A percentile compares a stretch with the other conserved stretches of the same genome.
phyloP scores from a whole-genome alignment of 2,113 vertebrate genomes.

The Lasiurus borealis region DNA sequence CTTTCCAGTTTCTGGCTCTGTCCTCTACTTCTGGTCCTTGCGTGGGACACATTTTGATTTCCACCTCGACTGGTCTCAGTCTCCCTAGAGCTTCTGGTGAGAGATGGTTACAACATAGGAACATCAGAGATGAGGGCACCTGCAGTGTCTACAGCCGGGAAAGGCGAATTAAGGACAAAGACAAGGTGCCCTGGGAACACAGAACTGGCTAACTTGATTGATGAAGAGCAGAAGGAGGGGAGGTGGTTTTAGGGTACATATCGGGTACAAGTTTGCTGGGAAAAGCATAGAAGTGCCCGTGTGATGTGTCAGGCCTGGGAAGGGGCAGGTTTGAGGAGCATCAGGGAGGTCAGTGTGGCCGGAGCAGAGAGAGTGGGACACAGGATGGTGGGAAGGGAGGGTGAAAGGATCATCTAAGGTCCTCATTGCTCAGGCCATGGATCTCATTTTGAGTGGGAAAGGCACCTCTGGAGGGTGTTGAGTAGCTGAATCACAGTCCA shows the following conservation, averaged over 20 bases:
- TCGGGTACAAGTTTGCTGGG: background rate
- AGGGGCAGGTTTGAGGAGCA: background rate
- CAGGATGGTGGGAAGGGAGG: background rate
- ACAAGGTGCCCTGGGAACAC: background rate
- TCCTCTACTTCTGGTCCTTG: background rate
- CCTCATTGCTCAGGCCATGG: rapidly evolving
- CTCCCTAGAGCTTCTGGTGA: background rate
- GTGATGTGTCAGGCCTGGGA: background rate
- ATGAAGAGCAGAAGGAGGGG: background rate
- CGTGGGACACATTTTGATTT: background rate
- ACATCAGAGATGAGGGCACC: background rate
- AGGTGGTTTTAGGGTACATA: background rate
- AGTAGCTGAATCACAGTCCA: background rate
- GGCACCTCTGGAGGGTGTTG: background rate
- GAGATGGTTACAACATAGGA: background rate
- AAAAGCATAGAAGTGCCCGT: background rate
- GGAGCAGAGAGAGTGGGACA: background rate
- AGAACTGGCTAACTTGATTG: background rate
- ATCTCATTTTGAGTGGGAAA: background rate
- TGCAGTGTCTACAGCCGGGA: background rate
- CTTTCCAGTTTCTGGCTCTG: background rate
- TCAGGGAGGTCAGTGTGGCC: background rate
- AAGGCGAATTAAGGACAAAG: background rate
- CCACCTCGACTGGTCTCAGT: background rate
- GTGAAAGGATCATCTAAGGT: background rate